Conservation (phyloP, 2,113 vertebrate species). For the Forbesichthys agassizii region DNA sequence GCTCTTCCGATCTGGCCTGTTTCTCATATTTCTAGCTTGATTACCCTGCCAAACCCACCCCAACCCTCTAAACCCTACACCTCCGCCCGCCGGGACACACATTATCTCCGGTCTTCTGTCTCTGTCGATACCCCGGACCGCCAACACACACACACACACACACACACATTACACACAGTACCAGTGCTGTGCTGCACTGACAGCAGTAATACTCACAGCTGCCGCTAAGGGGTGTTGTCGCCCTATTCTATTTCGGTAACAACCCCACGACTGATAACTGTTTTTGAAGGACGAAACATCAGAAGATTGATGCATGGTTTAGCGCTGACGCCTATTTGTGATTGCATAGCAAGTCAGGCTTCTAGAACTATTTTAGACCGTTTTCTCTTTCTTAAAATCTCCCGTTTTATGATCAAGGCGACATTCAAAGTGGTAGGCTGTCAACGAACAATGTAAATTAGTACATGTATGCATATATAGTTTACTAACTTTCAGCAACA, state of each 20-base stretch:
- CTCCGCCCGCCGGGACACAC: too few relatives aligned
- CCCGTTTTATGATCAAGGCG: background rate
- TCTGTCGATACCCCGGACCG: too few relatives aligned
- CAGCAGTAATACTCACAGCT: constrained; percentile 7
- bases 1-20: too few relatives aligned
- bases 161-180: background rate
- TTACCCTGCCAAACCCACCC: too few relatives aligned
- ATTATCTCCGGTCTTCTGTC: too few relatives aligned
- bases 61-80: too few relatives aligned
- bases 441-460: constrained; percentile 33
- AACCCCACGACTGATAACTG: background rate
- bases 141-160: background rate
- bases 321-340: constrained; percentile 74
- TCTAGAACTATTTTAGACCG: constrained; percentile 78
- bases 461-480: too few relatives aligned
- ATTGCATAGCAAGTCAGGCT: constrained; percentile 71
- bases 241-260: constrained; percentile 40
- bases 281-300: too few relatives aligned
- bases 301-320: constrained; percentile 73
- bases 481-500: too few relatives aligned
- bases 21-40: too few relatives aligned
- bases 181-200: too few relatives aligned
- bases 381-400: constrained; percentile 65
- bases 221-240: constrained; percentile 69
- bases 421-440: too few relatives aligned